phyloP scores from a whole-genome alignment of 2,797 vertebrate species.

The Bradypus variegatus region DNA sequence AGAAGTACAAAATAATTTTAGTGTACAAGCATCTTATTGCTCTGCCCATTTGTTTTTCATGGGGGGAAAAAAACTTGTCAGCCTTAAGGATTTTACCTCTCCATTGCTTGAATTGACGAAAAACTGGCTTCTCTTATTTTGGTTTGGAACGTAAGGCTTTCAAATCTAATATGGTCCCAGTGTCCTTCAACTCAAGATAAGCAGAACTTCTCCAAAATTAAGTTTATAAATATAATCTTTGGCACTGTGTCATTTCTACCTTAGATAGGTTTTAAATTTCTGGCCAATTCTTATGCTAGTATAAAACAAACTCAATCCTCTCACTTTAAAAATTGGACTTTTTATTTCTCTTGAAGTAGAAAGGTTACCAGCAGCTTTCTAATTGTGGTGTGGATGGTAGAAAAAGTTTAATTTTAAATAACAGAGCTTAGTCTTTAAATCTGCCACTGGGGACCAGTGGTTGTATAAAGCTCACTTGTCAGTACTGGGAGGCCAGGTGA shows the following conservation, averaged over 20 bases:
- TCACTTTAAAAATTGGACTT: slow-evolving; percentile 31
- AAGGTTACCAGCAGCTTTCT: background rate
- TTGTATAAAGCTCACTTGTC: background rate
- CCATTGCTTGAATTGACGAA: background rate
- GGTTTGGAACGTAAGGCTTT: background rate
- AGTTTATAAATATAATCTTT: background rate
- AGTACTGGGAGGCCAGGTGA: background rate
- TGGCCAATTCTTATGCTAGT: background rate
- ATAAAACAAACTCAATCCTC: background rate
- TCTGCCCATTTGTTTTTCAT: background rate
- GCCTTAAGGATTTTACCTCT: background rate
- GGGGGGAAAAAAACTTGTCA: background rate
- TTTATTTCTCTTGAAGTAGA: slow-evolving; percentile 30
- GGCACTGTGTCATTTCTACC: background rate
- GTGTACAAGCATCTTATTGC: background rate
- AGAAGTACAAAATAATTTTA: background rate
- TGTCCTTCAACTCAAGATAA: background rate
- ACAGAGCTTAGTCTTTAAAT: background rate
- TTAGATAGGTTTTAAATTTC: background rate
- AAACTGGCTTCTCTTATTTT: background rate
- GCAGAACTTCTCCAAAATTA: background rate
- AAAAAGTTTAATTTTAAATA: background rate
- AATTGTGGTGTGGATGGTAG: background rate
- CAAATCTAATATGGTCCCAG: background rate
- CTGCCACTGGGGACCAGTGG: background rate